Conservation (phyloP, 2,888 invertebrate genomes). For the Drosophila niveifrons region DNA sequence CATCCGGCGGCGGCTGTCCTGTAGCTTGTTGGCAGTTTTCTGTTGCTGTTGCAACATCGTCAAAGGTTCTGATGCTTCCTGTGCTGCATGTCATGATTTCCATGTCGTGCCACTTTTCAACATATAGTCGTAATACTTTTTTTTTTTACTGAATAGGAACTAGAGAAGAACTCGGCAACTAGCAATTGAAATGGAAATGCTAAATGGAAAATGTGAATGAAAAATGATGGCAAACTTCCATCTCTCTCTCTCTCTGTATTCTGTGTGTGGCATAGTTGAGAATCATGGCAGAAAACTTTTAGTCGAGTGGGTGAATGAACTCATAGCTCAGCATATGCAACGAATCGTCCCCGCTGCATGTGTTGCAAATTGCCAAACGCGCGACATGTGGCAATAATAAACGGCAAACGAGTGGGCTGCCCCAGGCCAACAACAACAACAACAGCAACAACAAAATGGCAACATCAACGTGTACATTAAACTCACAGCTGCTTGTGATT, state of each 20-base stretch:
- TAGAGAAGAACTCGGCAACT: slow-evolving; percentile 34
- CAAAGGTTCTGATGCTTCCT: slow-evolving; percentile 50
- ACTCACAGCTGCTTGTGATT: slow-evolving; percentile 71
- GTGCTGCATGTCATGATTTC: slow-evolving; percentile 56
- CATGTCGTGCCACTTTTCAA: slow-evolving; percentile 73
- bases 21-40: neutral
- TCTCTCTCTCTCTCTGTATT: neutral
- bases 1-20: slow-evolving; percentile 54
- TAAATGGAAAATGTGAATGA: slow-evolving; percentile 47
- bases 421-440: slow-evolving; percentile 7
- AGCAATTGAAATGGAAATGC: slow-evolving; percentile 62
- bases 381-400: slow-evolving; percentile 73
- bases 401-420: slow-evolving; percentile 52
- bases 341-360: slow-evolving; percentile 25
- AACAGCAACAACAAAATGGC: neutral
- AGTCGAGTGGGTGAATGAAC: slow-evolving; percentile 42
- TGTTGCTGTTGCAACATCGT: slow-evolving; percentile 13
- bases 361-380: slow-evolving; percentile 58
- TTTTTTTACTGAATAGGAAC: slow-evolving; percentile 57
- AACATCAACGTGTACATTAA: slow-evolving; percentile 5
- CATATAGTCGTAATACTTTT: neutral
- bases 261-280: slow-evolving; percentile 49
- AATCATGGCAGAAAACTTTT: slow-evolving; percentile 49
- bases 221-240: slow-evolving; percentile 49
- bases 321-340: slow-evolving; percentile 7